Evolutionary conservation across 1,140 invertebrate genomes (phyloP), one percentile per base, ranked within the genome.

Genomic region (Sminthurinus signatus): DNA sequence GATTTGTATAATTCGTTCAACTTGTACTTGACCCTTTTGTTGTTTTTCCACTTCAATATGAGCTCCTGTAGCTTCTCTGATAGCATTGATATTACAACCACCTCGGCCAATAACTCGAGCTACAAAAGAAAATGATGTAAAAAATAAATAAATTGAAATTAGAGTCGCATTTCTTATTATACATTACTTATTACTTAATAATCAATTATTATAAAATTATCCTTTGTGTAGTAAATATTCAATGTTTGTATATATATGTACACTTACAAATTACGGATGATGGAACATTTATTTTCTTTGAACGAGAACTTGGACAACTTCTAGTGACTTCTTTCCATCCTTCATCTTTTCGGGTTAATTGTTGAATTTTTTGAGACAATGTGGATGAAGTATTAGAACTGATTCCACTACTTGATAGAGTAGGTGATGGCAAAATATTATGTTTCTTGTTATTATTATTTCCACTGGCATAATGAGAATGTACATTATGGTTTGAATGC

Each of bases 31-130:
- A 14, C 89, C 89, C 81, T 96, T 96, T 74, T 86, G 87, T 78
- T 95, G 91, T 75, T 97, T 98, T 76, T 98, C 95, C 1, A 98
- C 91, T 79, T 98, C 95, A 74, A 98, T 97, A 75, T 96, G 91
- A 3, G 95, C 95, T 55, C 93, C 92, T 17, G 93, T 96, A 25
- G 91, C 88, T 64, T 89, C 88, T 65, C 95, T 81, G 73, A 98
- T 97, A 5, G 93, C 90, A 80, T 97, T 98, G 70, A 98, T 97
- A 79, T 97, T 96, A 77, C 88, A 93, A 23, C 94, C 95, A 21
- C 89, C 93, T 73, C 94, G 85, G 1, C 95, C 95, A 75, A 98
- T 97, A 3, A 64, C 57, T 3, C 62, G 28, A 10, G n/a, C n/a
- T n/a, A n/a, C n/a, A n/a, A n/a, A n/a, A n/a, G n/a, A n/a, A n/a